Base-by-base conservation (phyloP, 1,140 invertebrate genomes). In the Achroia grisella region DNA sequence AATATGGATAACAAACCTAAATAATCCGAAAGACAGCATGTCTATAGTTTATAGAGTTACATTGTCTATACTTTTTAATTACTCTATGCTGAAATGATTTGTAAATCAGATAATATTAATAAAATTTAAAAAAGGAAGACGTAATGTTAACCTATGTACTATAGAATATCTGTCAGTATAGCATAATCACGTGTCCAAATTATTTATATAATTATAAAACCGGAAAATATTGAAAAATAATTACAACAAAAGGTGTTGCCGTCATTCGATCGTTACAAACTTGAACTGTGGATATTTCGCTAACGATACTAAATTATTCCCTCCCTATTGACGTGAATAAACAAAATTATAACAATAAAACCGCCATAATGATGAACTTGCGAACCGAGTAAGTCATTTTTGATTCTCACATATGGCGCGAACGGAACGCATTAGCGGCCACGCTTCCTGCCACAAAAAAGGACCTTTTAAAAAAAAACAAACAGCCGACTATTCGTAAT, bases 301-400 rank as follows among this genome's bases (percentile, higher is more conserved):
- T 80, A 77, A 80, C 76, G 76, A 80, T 57, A 56, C 56, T 31
- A 70, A 68, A 73, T 69, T 69, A 64, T 37, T 10, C 33, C 14
- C 27, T 17, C 49, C 43, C 56, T 53, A 47, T 46, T 56, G 51
- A 52, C 48, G 44, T 55, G 61, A 56, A 65, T 67, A 74, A 74
- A 77, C 71, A 77, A 62, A 72, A 74, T 71, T 77, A 73, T 69
- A 68, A 74, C 69, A 63, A 70, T 69, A 65, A 54, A 56, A 39
- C 11, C 10, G 17, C 23, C 49, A 61, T 54, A 61, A 55, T 52
- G 56, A 56, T 40, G 39, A 60, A 65, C 48, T 52, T 45, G 46
- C 48, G 39, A 34, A 36, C 33, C 28, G 49, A 68, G 57, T 70
- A 71, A 76, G 65, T 70, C 65, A 71, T 74, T 67, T 67, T 56